Evolutionary conservation across 2,797 vertebrate genomes (phyloP), one percentile per base, ranked within the genome.

Genomic region (Discoglossus pictus): DNA sequence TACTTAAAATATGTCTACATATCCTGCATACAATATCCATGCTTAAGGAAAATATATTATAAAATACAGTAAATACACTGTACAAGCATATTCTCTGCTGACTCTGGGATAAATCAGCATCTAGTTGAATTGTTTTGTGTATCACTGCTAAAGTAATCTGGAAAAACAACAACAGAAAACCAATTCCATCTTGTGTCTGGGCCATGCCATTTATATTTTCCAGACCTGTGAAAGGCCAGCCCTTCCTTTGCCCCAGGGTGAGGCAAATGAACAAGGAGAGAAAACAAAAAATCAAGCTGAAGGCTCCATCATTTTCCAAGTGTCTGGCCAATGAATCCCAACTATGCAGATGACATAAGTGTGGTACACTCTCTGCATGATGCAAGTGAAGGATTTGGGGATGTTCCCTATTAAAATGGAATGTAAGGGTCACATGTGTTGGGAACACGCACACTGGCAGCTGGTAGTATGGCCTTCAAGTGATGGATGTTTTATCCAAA

Each of bases 321-420:
- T 31, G 59, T 56, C 59, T 42, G 17, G 59, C 59, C 60, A 70
- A 40, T 50, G 17, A 18, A 55, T 55, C 59, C 38, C 31, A 10
- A 56, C 23, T 35, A 70, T 56, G 67, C 17, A 55, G 11, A 56
- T 70, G 51, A 58, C 51, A 42, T 63, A 56, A 63, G 51, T 42
- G 51, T 63, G 60, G 51, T 38, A 63, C 50, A 48, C 34, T n/a
- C 50, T 48, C 9, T 23, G 15, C 23, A 44, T 53, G 56, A 61
- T 68, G 40, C 48, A 68, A 53, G 60, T 54, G 50, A 20, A 53
- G 23, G 20, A 61, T 20, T 44, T n/a, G 13, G 35, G 34, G 23
- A 55, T 62, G 50, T 61, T 63, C 59, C 51, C 13, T 54, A 70
- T 70, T 70, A 63, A 42, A 43, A 17, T 58, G 52, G 66, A 68